Percentiles rank a stretch among this genome's conserved stretches.
phyloP scores from a whole-genome alignment of 2,888 invertebrate genomes.

The Cryptus viduatorius region DNA sequence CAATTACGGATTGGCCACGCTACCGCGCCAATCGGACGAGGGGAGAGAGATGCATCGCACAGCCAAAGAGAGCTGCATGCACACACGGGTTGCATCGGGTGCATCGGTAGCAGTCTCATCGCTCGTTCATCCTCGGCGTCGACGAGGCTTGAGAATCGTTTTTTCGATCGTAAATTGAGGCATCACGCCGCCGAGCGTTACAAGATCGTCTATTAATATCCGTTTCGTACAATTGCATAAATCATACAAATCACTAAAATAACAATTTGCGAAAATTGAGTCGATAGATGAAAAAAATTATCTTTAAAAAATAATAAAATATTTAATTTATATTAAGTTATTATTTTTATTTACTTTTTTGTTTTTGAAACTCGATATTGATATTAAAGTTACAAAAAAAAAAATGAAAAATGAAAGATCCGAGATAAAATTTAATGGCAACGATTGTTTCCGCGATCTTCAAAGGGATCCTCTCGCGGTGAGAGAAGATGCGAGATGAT shows the following conservation, averaged over 20 bases:
- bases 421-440: slow-evolving; percentile 73
- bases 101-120: slow-evolving; percentile 29
- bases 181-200: slow-evolving; percentile 11
- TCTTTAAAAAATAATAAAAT: background rate
- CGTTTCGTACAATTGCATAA: background rate
- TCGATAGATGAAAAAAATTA: background rate
- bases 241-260: background rate
- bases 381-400: background rate
- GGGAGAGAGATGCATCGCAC: slow-evolving; percentile 72
- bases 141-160: slow-evolving; percentile 4
- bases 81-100: slow-evolving; percentile 1
- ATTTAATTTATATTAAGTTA: too few relatives aligned
- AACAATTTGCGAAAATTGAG: background rate
- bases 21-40: slow-evolving; percentile 78
- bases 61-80: slow-evolving; percentile 37
- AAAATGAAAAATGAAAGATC: background rate
- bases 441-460: slow-evolving; percentile 81
- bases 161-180: slow-evolving; percentile 40
- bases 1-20: slow-evolving; percentile 82
- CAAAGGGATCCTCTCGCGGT: slow-evolving; percentile 69
- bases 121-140: slow-evolving; percentile 37
- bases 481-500: slow-evolving; percentile 9
- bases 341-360: too few relatives aligned
- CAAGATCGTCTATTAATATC: slow-evolving; percentile 33
- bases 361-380: too few relatives aligned